These are phyloP conservation scores for Halcyon senegalensis DNA, from an alignment of 2,113 vertebrate genomes.

Conservation along the genomic window DNA sequence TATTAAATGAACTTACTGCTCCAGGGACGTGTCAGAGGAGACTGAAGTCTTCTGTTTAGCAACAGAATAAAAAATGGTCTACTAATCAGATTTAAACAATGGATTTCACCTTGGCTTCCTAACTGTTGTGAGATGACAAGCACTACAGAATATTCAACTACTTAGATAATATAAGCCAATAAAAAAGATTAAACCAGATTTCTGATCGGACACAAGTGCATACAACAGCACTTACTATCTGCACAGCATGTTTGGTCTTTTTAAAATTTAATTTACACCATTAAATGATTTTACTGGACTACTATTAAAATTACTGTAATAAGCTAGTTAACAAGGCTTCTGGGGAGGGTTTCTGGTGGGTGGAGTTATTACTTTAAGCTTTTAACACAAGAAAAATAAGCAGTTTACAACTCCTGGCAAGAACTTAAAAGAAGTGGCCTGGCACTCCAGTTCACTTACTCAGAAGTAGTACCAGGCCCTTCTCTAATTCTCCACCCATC, in stretches of 20 bases:
- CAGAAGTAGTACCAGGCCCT: accelerated
- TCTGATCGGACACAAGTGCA: neutral
- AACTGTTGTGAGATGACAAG: neutral
- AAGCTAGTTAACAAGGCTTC: neutral
- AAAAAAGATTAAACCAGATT: neutral
- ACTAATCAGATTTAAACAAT: neutral
- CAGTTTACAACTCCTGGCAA: neutral
- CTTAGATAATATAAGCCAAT: neutral
- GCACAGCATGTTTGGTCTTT: neutral
- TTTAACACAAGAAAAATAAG: neutral
- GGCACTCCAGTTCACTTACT: neutral
- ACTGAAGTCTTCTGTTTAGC: neutral
- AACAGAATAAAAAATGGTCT: neutral
- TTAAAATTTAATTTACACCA: neutral
- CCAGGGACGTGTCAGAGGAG: neutral
- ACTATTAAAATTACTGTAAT: accelerated
- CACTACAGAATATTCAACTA: neutral
- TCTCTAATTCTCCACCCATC: accelerated
- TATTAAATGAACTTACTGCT: neutral
- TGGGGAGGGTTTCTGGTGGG: neutral
- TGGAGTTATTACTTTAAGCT: neutral
- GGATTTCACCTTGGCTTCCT: neutral
- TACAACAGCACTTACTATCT: neutral
- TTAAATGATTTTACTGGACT: neutral
- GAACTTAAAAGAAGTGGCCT: accelerated